These are phyloP conservation scores for Rhyacophila brunnea DNA, from an alignment of 1,140 invertebrate genomes.

Conservation along the genomic window DNA sequence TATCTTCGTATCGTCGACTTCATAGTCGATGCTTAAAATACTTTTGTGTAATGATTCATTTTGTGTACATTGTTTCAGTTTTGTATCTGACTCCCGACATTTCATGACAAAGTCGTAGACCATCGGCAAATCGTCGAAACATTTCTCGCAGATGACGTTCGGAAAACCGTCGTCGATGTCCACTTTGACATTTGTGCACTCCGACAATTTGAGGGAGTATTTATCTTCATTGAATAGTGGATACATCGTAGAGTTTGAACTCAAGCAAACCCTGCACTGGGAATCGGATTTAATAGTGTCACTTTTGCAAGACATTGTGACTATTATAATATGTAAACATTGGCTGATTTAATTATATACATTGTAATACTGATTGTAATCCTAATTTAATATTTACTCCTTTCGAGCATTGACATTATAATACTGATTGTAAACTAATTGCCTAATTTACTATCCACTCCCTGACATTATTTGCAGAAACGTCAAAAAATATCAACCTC, in stretches of 20 bases:
- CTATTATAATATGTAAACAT: no score
- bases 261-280: constrained; percentile 7
- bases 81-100: constrained; percentile 15
- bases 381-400: no score
- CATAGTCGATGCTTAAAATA: neutral
- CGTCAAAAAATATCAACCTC: no score
- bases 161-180: constrained; percentile 17
- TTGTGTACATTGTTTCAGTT: neutral
- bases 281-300: neutral
- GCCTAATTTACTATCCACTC: no score
- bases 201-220: neutral
- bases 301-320: neutral
- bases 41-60: neutral
- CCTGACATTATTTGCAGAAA: no score
- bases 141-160: constrained; percentile 7
- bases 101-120: constrained; percentile 16
- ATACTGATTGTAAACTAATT: no score
- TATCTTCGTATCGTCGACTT: neutral
- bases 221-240: constrained; percentile 10
- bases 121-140: constrained; percentile 1
- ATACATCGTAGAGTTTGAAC: neutral
- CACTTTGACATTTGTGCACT: constrained; percentile 12
- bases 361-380: no score
- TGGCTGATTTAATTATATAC: no score
- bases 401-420: no score